Conservation (phyloP, 1,140 invertebrate species). For the Meloidogyne exigua region DNA sequence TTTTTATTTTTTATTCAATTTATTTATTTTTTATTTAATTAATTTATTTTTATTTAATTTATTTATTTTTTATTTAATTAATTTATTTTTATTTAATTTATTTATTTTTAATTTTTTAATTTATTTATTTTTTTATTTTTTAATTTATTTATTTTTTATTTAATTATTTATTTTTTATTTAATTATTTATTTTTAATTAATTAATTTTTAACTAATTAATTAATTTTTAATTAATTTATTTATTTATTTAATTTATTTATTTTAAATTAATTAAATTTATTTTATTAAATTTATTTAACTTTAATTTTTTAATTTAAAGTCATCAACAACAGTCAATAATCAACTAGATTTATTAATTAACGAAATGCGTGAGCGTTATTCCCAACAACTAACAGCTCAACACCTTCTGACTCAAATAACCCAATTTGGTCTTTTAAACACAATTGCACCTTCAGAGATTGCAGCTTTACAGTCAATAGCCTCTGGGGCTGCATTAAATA, state of each 20-base stretch:
- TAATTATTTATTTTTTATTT: neutral
- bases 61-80: neutral
- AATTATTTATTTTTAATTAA: neutral
- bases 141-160: neutral
- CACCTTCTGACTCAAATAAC: slow-evolving; percentile 5
- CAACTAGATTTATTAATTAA: slow-evolving; percentile 27
- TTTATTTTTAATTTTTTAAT: slow-evolving; percentile 1
- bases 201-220: neutral
- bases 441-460: slow-evolving; percentile 17
- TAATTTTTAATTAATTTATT: neutral
- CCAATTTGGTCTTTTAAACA: slow-evolving; percentile 16
- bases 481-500: slow-evolving; percentile 17
- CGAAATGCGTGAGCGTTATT: slow-evolving; percentile 25
- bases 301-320: neutral
- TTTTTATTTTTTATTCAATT: slow-evolving; percentile 6
- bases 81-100: neutral
- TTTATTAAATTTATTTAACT: neutral
- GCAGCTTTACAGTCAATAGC: slow-evolving; percentile 19
- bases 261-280: neutral
- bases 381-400: slow-evolving; percentile 23
- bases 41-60: neutral
- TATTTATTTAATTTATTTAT: neutral
- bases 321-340: neutral
- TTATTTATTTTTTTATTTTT: neutral
- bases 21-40: neutral